phyloP scores from a whole-genome alignment of 2,797 vertebrate species.

The Microctenopoma steveboyesi region DNA sequence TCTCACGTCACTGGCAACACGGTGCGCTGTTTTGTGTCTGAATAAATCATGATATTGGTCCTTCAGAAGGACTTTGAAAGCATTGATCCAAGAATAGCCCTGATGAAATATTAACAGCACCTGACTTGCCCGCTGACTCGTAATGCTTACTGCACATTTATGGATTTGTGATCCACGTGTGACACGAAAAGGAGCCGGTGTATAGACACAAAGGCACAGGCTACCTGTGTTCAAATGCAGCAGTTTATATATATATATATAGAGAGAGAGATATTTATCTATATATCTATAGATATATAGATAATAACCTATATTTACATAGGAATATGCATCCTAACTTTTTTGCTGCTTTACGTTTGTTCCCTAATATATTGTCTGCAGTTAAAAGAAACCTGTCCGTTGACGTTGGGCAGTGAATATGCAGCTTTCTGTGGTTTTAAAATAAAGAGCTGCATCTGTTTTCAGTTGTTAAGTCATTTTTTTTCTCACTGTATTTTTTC shows the following conservation, averaged over 20 bases:
- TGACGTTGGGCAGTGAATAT: constrained; percentile 5
- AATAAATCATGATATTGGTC: constrained; percentile 89
- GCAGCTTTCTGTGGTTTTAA: constrained; percentile 6
- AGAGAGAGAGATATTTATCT: too few relatives aligned
- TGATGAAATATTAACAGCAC: constrained; percentile 89
- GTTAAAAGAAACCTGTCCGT: neutral
- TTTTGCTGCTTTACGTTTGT: neutral
- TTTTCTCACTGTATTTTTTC: neutral
- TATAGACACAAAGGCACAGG: constrained; percentile 15
- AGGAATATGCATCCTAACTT: neutral
- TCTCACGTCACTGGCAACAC: constrained; percentile 60
- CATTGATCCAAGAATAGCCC: constrained; percentile 88
- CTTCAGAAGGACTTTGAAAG: constrained; percentile 85
- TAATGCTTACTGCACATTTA: constrained; percentile 77
- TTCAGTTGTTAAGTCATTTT: neutral
- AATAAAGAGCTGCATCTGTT: neutral
- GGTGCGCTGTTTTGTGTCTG: constrained; percentile 67
- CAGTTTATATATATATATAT: too few relatives aligned
- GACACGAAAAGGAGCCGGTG: constrained; percentile 14
- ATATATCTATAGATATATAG: too few relatives aligned
- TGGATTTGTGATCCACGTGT: constrained; percentile 71
- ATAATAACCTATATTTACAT: neutral
- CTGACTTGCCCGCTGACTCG: constrained; percentile 73
- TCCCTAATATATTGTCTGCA: neutral
- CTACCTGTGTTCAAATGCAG: constrained; percentile 2